Evolutionary conservation across 2,113 vertebrate genomes (phyloP).

Genomic region (Macaca fascicularis): DNA sequence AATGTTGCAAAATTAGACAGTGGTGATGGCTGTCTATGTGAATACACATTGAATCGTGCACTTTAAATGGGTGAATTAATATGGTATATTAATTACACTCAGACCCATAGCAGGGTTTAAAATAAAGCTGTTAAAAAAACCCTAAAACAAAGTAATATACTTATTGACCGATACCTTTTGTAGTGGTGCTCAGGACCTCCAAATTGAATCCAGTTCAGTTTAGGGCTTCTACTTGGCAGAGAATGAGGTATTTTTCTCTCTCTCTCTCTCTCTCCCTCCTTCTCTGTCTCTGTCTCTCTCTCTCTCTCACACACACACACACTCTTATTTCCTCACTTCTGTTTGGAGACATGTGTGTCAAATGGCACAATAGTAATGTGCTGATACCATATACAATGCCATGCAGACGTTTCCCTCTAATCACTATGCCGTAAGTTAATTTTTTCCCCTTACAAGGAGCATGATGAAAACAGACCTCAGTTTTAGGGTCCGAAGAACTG

Average conservation of each 20-base stretch:
- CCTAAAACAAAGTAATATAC: neutral
- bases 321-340: neutral
- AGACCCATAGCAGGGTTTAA: neutral
- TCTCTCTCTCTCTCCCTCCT: too few relatives aligned
- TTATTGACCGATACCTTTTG: neutral
- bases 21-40: neutral
- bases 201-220: neutral
- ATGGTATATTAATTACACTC: neutral
- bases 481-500: neutral
- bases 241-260: neutral
- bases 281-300: too few relatives aligned
- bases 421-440: neutral
- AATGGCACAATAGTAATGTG: neutral
- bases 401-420: neutral
- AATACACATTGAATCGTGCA: neutral
- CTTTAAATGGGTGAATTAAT: neutral
- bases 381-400: neutral
- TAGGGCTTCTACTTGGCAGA: neutral
- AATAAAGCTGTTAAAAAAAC: neutral
- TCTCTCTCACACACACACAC: neutral
- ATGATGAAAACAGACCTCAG: neutral
- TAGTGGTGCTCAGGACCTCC: neutral
- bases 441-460: neutral
- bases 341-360: neutral
- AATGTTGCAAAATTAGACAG: neutral